phyloP scores from a whole-genome alignment of 2,888 invertebrate genomes.

The Lasioglossum morio region DNA sequence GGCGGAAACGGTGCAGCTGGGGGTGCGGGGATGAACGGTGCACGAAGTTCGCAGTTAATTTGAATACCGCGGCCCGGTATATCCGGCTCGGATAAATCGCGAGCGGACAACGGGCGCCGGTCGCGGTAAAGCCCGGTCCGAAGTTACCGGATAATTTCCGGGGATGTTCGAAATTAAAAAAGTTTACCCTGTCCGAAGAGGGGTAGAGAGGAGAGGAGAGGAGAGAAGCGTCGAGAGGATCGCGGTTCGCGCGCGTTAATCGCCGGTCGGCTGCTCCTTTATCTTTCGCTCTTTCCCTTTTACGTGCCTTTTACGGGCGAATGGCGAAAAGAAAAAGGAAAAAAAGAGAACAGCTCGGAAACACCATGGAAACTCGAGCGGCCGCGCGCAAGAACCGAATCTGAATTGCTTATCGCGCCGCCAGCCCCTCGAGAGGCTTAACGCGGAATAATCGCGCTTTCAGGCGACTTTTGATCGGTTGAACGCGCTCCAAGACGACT shows the following conservation, averaged over 20 bases:
- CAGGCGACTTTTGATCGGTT: conserved; percentile 16
- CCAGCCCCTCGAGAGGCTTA: conserved; percentile 14
- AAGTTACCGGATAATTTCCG: conserved; percentile 77
- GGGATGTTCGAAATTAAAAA: conserved; percentile 80
- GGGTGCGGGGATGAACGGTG: conserved; percentile 1
- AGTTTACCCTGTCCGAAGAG: conserved; percentile 61
- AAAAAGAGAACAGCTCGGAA: conserved; percentile 12
- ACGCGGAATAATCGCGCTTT: conserved; percentile 34
- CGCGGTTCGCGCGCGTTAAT: conserved; percentile 55
- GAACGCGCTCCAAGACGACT: conserved; percentile 5
- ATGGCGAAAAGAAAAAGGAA: background rate
- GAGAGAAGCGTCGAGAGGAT: background rate
- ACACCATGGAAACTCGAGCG: conserved; percentile 8
- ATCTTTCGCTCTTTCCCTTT: conserved; percentile 41
- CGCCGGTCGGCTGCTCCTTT: conserved; percentile 54
- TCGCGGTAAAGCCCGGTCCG: conserved; percentile 34
- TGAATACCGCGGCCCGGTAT: conserved; percentile 58
- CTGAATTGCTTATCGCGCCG: conserved; percentile 41
- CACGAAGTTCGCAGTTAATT: conserved; percentile 62
- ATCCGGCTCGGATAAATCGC: conserved; percentile 38
- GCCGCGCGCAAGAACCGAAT: conserved; percentile 22
- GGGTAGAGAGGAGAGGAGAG: background rate
- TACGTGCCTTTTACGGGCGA: conserved; percentile 3
- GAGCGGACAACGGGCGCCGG: conserved; percentile 7
- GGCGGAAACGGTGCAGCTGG: background rate